phyloP scores from a whole-genome alignment of 2,888 invertebrate species.

The Eudasyphora cyanicolor region DNA sequence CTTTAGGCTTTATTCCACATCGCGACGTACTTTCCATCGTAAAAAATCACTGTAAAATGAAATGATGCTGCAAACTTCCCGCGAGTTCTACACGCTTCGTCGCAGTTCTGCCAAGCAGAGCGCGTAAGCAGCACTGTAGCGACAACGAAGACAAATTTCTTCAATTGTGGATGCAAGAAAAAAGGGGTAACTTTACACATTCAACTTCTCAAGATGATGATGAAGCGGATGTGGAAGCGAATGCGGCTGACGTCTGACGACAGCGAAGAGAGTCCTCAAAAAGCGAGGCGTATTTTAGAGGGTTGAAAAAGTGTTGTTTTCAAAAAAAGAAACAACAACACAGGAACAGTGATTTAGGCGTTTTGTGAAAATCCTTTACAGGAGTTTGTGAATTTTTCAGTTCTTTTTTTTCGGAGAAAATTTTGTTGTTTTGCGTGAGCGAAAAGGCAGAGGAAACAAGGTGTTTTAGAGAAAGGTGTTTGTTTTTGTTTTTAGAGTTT shows the following conservation, averaged over 20 bases:
- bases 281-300: neutral
- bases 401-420: neutral
- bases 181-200: neutral
- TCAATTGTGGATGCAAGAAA: neutral
- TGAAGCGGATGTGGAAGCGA: neutral
- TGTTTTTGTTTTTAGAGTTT: neutral
- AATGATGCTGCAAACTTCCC: neutral
- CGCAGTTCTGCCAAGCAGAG: neutral
- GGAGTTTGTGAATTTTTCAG: neutral
- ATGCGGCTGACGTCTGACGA: neutral
- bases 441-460: neutral
- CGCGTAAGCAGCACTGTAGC: too few relatives aligned
- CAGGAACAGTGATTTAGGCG: neutral
- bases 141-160: neutral
- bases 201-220: neutral
- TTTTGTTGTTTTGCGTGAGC: neutral
- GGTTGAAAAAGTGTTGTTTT: slow-evolving; percentile 1
- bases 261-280: neutral
- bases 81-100: neutral
- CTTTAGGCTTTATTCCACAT: neutral
- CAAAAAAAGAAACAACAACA: neutral
- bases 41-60: neutral
- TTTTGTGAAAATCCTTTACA: slow-evolving; percentile 5
- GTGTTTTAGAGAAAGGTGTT: neutral
- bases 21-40: neutral